These are phyloP conservation scores for Oriolus oriolus DNA, from an alignment of 2,113 vertebrate species.

Conservation along the genomic window DNA sequence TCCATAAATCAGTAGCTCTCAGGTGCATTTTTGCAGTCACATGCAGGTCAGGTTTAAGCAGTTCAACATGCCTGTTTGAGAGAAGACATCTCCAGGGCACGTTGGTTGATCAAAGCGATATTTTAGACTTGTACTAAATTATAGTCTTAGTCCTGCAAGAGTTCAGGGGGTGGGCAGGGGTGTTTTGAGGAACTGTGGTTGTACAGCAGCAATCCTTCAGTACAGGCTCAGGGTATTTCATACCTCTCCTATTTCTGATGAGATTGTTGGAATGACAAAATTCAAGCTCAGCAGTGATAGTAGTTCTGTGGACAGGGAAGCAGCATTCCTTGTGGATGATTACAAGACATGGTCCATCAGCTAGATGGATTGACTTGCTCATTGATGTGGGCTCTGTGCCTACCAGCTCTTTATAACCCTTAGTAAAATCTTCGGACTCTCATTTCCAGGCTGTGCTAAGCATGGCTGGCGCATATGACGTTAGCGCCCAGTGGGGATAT, in stretches of 20 bases:
- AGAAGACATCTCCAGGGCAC: not conserved
- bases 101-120: not conserved
- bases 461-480: not conserved
- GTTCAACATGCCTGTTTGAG: not conserved
- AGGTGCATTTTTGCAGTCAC: constrained; percentile 11
- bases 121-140: constrained; percentile 1
- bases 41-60: not conserved
- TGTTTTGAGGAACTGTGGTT: not conserved
- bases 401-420: not conserved
- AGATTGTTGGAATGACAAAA: not conserved
- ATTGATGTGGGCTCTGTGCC: not conserved
- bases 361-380: not conserved
- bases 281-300: not conserved
- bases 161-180: not conserved
- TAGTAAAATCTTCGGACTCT: not conserved
- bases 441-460: not conserved
- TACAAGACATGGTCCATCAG: not conserved
- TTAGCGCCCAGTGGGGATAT: not conserved
- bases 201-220: not conserved
- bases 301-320: not conserved
- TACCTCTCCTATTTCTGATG: not conserved
- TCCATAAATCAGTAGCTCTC: constrained; percentile 12
- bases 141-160: not conserved
- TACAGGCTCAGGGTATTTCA: not conserved
- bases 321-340: not conserved